Conservation (phyloP, 2,888 invertebrate genomes). For the Chymomyza amoena region DNA sequence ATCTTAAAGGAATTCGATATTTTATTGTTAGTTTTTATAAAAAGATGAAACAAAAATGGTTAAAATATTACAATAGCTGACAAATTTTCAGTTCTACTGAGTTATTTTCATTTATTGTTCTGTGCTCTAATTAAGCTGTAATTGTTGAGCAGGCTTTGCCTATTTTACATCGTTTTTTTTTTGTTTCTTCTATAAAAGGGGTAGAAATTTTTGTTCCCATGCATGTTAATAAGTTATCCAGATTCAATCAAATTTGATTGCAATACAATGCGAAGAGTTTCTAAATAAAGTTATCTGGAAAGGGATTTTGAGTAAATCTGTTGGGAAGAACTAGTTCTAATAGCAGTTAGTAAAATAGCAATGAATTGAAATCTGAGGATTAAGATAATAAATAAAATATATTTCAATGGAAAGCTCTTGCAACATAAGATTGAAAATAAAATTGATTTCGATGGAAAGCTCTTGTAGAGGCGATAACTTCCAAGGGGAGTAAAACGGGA, state of each 20-base stretch:
- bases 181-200: neutral
- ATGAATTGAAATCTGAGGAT: too few relatives aligned
- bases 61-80: neutral
- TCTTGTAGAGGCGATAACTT: too few relatives aligned
- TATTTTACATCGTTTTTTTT: neutral
- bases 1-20: constrained; percentile 46
- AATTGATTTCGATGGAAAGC: too few relatives aligned
- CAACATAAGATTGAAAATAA: too few relatives aligned
- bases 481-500: too few relatives aligned
- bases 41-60: neutral
- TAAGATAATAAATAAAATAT: too few relatives aligned
- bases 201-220: neutral
- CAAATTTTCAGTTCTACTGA: neutral
- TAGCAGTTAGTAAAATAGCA: too few relatives aligned
- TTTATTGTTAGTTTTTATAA: neutral
- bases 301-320: too few relatives aligned
- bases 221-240: neutral
- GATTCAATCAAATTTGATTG: neutral
- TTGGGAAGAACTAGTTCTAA: too few relatives aligned
- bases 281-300: neutral
- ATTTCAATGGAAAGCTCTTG: too few relatives aligned
- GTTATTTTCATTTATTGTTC: neutral
- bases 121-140: neutral
- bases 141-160: neutral
- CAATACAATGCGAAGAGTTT: neutral